Base-by-base conservation (phyloP, 2,113 vertebrate species). In the Plectropomus leopardus region DNA sequence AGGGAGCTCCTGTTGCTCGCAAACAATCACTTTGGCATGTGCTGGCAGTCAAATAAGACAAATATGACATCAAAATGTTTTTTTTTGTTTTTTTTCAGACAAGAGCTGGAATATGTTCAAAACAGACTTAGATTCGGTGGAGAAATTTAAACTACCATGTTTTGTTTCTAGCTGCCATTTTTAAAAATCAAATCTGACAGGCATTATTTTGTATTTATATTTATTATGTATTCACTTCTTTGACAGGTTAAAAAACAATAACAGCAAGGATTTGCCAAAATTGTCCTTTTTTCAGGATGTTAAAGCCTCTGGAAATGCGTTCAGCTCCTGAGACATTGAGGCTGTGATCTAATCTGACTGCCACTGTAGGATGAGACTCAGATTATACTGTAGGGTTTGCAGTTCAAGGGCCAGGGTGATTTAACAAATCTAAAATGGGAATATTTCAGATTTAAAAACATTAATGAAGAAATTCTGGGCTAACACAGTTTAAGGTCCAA, bases 41-140 rank as follows among this genome's bases (percentile, higher is more conserved):
- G 17, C 73, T 72, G 42, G 8, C 66, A 83, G 53, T 47, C n/a
- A 15, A 51, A 60, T 6, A 19, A 48, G 68, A 78, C 30, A 59
- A 74, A 61, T n/a, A 40, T 44, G 30, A 72, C 17, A 23, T 59
- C 4, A 6, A 54, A 67, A 42, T 34, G 59, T 26, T 23, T 21
- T n/a, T n/a, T n/a, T n/a, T n/a, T n/a, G n/a, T n/a, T n/a, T n/a
- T n/a, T n/a, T n/a, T 24, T 24, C 11, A 36, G 24, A 40, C 14
- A 3, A 36, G 11, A 36, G 13, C 45, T 77, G 17, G 9, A 45
- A 51, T 17, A 3, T 21, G 8, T 40, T 53, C 14, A n/a, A n/a
- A 47, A 17, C 45, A 32, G 23, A 40, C 30, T 24, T 16, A 34
- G n/a, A 51, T 45, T 34, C 13, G 26, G 19, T 16, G 36, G n/a